These are phyloP conservation scores for Gymnocypris eckloni DNA, from an alignment of 2,797 vertebrate genomes.

Conservation along the genomic window DNA sequence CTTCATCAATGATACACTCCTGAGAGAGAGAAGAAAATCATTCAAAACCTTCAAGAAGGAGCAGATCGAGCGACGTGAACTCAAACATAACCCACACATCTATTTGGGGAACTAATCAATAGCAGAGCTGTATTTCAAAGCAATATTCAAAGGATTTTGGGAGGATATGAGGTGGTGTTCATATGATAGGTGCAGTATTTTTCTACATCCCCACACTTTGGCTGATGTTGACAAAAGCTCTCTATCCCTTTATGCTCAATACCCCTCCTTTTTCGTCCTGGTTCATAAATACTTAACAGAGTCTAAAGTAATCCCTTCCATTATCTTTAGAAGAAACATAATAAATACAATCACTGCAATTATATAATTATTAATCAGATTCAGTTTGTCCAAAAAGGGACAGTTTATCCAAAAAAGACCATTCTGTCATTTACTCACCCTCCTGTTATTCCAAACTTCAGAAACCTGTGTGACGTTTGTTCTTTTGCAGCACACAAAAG, in stretches of 20 bases:
- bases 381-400: background rate
- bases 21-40: conserved; percentile 60
- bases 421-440: background rate
- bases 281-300: conserved; percentile 17
- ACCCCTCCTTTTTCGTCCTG: conserved; percentile 4
- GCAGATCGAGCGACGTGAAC: background rate
- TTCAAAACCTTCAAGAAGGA: background rate
- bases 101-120: conserved; percentile 3
- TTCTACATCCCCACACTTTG: conserved; percentile 34
- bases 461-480: too few species aligned
- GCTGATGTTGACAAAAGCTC: conserved; percentile 37
- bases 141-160: conserved; percentile 4
- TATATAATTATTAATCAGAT: background rate
- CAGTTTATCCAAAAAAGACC: background rate
- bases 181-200: conserved; percentile 34
- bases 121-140: background rate
- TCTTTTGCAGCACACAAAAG: background rate
- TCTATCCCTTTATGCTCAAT: conserved; percentile 17
- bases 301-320: background rate
- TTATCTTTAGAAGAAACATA: background rate
- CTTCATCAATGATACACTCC: conserved; percentile 89
- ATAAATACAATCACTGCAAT: background rate
- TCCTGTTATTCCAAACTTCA: background rate
- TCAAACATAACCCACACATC: background rate
- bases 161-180: conserved; percentile 27